Evolutionary conservation across 1,140 invertebrate genomes (phyloP), one percentile per base, ranked within the genome.

Genomic region (Drosophila parvula): DNA sequence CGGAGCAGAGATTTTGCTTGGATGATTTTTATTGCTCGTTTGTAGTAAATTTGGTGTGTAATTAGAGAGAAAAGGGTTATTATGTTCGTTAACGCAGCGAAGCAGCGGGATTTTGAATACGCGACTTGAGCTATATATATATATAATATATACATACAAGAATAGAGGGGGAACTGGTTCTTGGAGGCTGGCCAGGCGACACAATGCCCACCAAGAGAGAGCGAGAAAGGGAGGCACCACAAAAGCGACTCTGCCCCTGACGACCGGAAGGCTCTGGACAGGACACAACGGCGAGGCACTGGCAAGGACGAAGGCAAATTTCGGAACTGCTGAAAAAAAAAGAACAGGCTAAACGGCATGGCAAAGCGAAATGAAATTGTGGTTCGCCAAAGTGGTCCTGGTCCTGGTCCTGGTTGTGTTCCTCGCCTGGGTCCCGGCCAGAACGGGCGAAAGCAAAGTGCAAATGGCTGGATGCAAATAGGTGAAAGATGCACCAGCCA

Each of bases 21-120:
- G 84, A 86, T 85, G 82, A 85, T 86, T 85, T 85, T 85, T 86
- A 85, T 85, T 86, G 79, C 82, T 86, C 82, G 82, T 85, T 85
- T 85, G 82, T 85, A 79, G 82, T 82, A 85, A 85, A 85, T 85
- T 85, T 81, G 74, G 82, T 85, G 82, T 85, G 82, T 85, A 85
- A 85, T 85, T 85, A 85, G 83, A 69, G 68, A 58, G 79, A 76
- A 77, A 84, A 77, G 77, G 81, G 65, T 84, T 85, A 80, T 84
- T 77, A 86, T 63, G 68, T 73, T 65, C 78, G 75, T 78, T 77
- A 78, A 70, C 64, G 75, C 74, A 44, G 74, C 56, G 40, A 34
- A 40, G 16, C 43, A 57, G 14, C n/a, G 60, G 11, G n/a, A 30
- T 22, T 47, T 22, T 16, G 56, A 27, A 22, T 18, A 11, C 44